These are phyloP conservation scores for Pyxicephalus adspersus DNA, from an alignment of 2,113 vertebrate genomes.

Conservation along the genomic window DNA sequence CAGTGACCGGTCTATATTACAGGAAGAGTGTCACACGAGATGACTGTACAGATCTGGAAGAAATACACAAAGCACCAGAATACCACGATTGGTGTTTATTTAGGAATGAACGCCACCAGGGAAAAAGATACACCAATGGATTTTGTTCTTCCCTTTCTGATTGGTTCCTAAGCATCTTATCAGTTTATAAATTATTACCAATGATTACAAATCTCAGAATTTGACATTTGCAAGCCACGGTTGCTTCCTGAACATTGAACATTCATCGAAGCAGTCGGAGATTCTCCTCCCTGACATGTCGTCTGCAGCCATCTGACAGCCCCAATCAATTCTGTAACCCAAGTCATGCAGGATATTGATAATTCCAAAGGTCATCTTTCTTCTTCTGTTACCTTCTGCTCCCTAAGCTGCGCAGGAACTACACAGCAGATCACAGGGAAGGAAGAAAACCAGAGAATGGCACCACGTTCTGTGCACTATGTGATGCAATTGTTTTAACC, in stretches of 20 bases:
- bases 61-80: no score
- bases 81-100: no score
- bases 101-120: no score
- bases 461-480: neutral
- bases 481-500: neutral
- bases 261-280: neutral
- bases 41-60: no score
- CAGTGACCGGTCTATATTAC: no score
- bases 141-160: constrained; percentile 1
- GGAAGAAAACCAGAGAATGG: neutral
- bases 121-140: no score
- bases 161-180: constrained; percentile 4
- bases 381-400: constrained; percentile 26
- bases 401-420: neutral
- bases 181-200: neutral
- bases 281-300: neutral
- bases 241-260: neutral
- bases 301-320: constrained; percentile 28
- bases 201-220: neutral
- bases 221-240: constrained; percentile 17
- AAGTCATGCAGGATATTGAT: constrained; percentile 49
- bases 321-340: constrained; percentile 46
- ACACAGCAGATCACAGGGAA: neutral
- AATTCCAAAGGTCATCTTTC: constrained; percentile 46
- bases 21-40: no score